Percentiles rank a stretch among this genome's conserved stretches.
phyloP scores from a whole-genome alignment of 2,113 vertebrate genomes.

The Odocoileus virginianus region DNA sequence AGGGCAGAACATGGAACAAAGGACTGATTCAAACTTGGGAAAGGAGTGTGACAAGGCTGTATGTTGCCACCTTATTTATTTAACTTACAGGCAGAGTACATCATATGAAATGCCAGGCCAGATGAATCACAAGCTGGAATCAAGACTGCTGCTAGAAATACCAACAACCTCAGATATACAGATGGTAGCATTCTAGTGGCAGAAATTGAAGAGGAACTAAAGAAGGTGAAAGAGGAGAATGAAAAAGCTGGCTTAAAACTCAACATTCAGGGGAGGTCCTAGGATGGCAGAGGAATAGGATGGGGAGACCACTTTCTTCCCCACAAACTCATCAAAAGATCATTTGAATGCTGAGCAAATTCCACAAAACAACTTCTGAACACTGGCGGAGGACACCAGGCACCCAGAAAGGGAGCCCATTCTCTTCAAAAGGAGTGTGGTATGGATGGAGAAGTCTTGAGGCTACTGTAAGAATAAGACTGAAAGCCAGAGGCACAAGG shows the following conservation, averaged over 20 bases:
- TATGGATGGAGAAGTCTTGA: background rate
- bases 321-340: background rate
- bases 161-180: background rate
- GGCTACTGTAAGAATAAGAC: background rate
- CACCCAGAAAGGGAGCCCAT: background rate
- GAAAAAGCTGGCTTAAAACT: background rate
- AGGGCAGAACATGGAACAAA: background rate
- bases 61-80: background rate
- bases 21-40: background rate
- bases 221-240: background rate
- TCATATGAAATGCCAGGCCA: background rate
- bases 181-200: background rate
- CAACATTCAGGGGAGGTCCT: background rate
- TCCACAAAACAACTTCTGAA: background rate
- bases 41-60: background rate
- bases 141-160: background rate
- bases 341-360: background rate
- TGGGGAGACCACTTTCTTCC: background rate
- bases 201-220: background rate
- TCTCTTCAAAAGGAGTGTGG: background rate
- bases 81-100: background rate
- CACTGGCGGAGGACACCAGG: background rate
- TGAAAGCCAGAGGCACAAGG: background rate
- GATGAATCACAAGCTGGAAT: background rate
- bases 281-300: background rate